phyloP scores from a whole-genome alignment of 2,797 vertebrate species.

The Linurgus olivaceus region DNA sequence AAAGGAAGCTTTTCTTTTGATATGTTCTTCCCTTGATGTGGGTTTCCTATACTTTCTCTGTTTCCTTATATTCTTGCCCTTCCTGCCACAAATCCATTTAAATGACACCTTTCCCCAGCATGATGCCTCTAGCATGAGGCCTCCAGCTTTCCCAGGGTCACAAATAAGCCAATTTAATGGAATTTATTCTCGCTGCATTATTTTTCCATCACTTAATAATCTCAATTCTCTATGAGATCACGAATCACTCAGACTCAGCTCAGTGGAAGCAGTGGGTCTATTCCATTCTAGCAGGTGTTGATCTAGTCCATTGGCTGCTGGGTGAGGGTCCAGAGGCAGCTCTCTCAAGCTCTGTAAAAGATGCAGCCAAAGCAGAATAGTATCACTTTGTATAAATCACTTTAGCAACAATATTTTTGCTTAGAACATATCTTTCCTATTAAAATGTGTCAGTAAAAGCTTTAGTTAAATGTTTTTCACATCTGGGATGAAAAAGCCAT shows the following conservation, averaged over 20 bases:
- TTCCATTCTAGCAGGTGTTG: neutral
- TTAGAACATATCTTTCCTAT: neutral
- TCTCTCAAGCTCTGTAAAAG: neutral
- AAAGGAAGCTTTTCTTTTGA: neutral
- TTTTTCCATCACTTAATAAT: neutral
- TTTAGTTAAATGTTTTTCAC: neutral
- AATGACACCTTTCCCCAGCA: neutral
- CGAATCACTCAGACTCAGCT: neutral
- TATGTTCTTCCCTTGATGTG: neutral
- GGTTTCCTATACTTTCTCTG: neutral
- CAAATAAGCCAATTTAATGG: neutral
- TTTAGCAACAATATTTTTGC: neutral
- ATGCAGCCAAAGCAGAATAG: neutral
- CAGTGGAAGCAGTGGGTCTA: neutral
- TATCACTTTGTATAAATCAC: accelerated
- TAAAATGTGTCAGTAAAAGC: neutral
- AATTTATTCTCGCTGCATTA: neutral
- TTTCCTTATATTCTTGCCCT: neutral
- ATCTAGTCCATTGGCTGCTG: neutral
- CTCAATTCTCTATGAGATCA: neutral
- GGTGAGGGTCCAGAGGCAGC: neutral
- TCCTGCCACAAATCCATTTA: neutral
- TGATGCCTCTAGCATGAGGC: neutral
- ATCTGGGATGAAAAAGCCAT: neutral
- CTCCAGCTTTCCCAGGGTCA: neutral